A percentile compares a stretch with the other conserved stretches of the same genome.
Conservation (phyloP, 2,113 vertebrate genomes). For the Gobius niger region DNA sequence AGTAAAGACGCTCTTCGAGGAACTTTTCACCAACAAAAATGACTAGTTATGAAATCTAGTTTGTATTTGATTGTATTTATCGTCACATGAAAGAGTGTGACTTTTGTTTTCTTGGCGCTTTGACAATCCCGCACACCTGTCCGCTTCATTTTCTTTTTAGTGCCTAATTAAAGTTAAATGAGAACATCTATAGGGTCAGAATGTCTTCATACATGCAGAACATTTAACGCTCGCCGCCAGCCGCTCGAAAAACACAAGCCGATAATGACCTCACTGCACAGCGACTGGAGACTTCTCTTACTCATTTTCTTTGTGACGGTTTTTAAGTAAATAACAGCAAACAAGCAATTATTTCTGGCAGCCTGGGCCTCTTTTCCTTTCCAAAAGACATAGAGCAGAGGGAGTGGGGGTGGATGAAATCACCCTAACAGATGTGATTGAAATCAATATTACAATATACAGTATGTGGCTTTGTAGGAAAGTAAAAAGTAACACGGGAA, state of each 20-base stretch:
- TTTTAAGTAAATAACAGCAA: slow-evolving; percentile 80
- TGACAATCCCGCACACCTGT: not conserved
- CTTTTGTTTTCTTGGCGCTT: not conserved
- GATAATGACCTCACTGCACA: slow-evolving; percentile 46
- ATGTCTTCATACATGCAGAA: slow-evolving; percentile 10
- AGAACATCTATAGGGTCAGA: not conserved
- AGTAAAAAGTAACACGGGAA: slow-evolving; percentile 47
- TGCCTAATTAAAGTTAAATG: not conserved
- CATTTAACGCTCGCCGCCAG: slow-evolving; percentile 8
- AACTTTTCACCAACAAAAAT: too few relatives aligned
- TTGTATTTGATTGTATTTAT: too few relatives aligned
- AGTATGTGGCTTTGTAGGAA: slow-evolving; percentile 64
- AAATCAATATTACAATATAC: slow-evolving; percentile 79
- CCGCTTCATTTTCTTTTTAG: not conserved
- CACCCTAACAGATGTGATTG: slow-evolving; percentile 80
- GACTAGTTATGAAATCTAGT: too few relatives aligned
- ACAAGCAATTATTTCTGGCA: slow-evolving; percentile 81
- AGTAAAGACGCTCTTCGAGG: too few relatives aligned
- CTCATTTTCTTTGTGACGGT: slow-evolving; percentile 66
- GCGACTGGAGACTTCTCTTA: slow-evolving; percentile 40
- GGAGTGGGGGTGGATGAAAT: slow-evolving; percentile 75
- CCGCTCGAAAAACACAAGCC: slow-evolving; percentile 30
- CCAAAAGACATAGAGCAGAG: slow-evolving; percentile 65
- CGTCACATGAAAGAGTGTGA: not conserved
- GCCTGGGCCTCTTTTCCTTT: slow-evolving; percentile 55